Percentiles rank a stretch among this genome's conserved stretches.
Evolutionary conservation across 2,797 vertebrate genomes (phyloP).

Genomic region (Urosaurus nigricauda): DNA sequence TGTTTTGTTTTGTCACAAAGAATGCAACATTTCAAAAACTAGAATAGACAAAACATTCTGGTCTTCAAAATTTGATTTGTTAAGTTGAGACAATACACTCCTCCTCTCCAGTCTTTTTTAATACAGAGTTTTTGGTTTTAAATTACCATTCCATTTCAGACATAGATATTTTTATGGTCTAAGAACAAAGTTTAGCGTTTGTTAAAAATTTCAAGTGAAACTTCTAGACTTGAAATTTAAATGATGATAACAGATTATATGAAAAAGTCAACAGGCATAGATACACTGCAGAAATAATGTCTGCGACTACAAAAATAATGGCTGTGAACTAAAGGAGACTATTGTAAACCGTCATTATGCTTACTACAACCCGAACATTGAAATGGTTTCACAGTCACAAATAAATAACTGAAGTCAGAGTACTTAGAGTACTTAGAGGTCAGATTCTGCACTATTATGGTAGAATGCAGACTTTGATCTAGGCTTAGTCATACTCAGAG

Average conservation of each 20-base stretch:
- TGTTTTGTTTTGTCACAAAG: too few relatives aligned
- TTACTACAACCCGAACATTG: background rate
- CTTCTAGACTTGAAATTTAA: background rate
- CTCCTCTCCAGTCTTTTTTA: background rate
- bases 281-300: background rate
- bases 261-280: background rate
- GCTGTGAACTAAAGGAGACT: background rate
- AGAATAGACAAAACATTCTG: background rate
- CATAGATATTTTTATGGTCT: too few relatives aligned
- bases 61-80: background rate
- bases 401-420: background rate
- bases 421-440: background rate
- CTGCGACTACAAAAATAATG: background rate
- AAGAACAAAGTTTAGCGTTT: background rate
- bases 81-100: background rate
- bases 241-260: background rate
- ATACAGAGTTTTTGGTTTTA: background rate
- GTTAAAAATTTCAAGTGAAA: background rate
- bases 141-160: background rate
- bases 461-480: background rate
- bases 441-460: background rate
- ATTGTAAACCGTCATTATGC: background rate
- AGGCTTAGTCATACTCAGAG: background rate
- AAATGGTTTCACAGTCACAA: background rate
- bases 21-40: background rate